Conservation (phyloP, 35 echinoderm and acorn worm genomes). For the Stichopus chloronotus region DNA sequence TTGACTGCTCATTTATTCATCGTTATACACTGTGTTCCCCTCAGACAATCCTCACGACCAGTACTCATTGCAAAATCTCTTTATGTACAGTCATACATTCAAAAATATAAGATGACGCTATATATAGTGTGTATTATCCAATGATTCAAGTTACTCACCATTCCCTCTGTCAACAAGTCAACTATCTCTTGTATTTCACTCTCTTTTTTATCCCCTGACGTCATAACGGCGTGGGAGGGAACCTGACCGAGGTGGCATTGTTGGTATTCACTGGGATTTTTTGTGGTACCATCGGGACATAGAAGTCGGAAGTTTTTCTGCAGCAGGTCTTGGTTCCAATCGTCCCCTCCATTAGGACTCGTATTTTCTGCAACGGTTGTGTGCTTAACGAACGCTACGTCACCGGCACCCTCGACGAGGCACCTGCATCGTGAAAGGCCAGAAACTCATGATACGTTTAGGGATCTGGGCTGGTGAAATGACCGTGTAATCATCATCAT, state of each 20-base stretch:
- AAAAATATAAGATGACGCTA: too few relatives aligned
- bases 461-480: too few relatives aligned
- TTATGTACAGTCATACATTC: too few relatives aligned
- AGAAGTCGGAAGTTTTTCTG: slow-evolving; percentile 70
- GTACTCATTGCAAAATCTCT: too few relatives aligned
- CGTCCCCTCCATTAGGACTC: not conserved
- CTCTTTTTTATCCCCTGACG: slow-evolving; percentile 21
- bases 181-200: slow-evolving; percentile 15
- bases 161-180: slow-evolving; percentile 49
- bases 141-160: slow-evolving; percentile 31
- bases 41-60: too few relatives aligned
- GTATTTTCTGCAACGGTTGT: slow-evolving; percentile 69
- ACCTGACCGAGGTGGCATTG: slow-evolving; percentile 74
- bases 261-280: not conserved
- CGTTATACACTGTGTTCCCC: too few relatives aligned
- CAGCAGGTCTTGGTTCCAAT: slow-evolving; percentile 39
- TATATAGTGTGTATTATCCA: too few relatives aligned
- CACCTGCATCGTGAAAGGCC: slow-evolving; percentile 61
- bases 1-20: too few relatives aligned
- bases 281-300: slow-evolving; percentile 57
- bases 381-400: slow-evolving; percentile 90
- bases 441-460: not conserved
- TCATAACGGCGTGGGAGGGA: slow-evolving; percentile 78
- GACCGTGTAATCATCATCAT: too few relatives aligned
- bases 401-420: slow-evolving; percentile 67